A percentile compares a stretch with the other conserved stretches of the same genome.
phyloP scores from a whole-genome alignment of 2,797 vertebrate species.

The Arrhamphus sclerolepis region DNA sequence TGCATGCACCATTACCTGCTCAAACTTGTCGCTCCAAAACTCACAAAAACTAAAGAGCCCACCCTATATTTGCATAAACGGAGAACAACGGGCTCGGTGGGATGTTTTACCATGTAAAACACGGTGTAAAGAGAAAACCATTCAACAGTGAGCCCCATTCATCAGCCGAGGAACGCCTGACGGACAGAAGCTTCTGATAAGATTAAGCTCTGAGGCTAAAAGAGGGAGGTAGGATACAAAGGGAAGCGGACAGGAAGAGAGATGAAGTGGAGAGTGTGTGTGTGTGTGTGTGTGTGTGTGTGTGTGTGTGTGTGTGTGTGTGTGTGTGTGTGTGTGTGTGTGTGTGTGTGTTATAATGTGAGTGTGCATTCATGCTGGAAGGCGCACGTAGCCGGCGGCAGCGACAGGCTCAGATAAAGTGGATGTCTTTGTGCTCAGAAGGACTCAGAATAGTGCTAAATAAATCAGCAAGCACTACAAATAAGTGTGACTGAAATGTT shows the following conservation, averaged over 20 bases:
- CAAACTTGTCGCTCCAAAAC: too few relatives aligned
- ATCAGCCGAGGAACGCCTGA: constrained; percentile 20
- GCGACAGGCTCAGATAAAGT: constrained; percentile 65
- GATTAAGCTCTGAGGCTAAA: constrained; percentile 28
- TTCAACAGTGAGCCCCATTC: neutral
- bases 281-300: too few relatives aligned
- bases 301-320: too few relatives aligned
- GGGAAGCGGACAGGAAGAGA: constrained; percentile 22
- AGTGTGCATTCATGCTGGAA: constrained; percentile 9
- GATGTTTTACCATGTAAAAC: too few relatives aligned
- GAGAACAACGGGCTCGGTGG: neutral
- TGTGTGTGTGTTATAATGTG: too few relatives aligned
- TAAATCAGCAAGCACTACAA: constrained; percentile 68
- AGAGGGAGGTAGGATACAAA: constrained; percentile 37
- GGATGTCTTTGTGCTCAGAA: constrained; percentile 54
- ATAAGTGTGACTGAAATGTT: constrained; percentile 76
- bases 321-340: too few relatives aligned
- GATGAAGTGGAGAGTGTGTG: constrained; percentile 12
- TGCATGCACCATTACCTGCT: too few relatives aligned
- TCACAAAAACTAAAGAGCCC: too few relatives aligned
- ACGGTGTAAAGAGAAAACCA: too few relatives aligned
- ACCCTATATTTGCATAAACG: too few relatives aligned
- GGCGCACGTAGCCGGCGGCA: constrained; percentile 40
- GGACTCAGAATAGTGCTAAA: constrained; percentile 48
- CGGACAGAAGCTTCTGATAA: constrained; percentile 36